Evolutionary conservation across 1,140 invertebrate genomes (phyloP).

Genomic region (Octopus sinensis): DNA sequence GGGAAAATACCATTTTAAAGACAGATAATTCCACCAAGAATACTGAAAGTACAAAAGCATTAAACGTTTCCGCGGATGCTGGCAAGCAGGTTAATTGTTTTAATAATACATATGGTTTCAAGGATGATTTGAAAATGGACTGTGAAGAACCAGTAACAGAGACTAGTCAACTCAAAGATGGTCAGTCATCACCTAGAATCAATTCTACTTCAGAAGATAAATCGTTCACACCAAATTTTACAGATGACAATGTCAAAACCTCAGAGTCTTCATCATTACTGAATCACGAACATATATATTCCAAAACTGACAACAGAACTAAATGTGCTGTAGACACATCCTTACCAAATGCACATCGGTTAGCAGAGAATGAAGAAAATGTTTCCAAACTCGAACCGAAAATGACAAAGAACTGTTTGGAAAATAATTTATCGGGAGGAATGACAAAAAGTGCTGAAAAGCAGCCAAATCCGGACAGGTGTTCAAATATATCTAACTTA

Average conservation of each 20-base stretch:
- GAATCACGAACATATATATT: neutral
- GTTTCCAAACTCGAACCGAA: neutral
- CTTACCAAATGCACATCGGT: neutral
- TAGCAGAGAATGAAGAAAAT: neutral
- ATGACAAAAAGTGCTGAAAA: neutral
- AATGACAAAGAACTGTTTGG: neutral
- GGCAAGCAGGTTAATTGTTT: neutral
- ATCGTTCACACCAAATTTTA: neutral
- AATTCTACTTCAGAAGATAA: conserved; percentile 5
- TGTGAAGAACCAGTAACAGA: neutral
- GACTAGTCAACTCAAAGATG: neutral
- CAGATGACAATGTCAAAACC: neutral
- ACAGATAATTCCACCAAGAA: neutral
- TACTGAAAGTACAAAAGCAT: neutral
- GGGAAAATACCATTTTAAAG: neutral
- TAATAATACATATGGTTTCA: neutral
- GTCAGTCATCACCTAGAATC: neutral
- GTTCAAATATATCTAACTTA: neutral
- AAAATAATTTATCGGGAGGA: neutral
- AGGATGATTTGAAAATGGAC: neutral
- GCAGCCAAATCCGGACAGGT: neutral
- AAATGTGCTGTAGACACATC: neutral
- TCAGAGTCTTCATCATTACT: neutral
- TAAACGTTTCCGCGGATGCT: neutral
- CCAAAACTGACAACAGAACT: neutral